phyloP scores from a whole-genome alignment of 1,140 invertebrate genomes.

The Pseudomyrmex concolor region DNA sequence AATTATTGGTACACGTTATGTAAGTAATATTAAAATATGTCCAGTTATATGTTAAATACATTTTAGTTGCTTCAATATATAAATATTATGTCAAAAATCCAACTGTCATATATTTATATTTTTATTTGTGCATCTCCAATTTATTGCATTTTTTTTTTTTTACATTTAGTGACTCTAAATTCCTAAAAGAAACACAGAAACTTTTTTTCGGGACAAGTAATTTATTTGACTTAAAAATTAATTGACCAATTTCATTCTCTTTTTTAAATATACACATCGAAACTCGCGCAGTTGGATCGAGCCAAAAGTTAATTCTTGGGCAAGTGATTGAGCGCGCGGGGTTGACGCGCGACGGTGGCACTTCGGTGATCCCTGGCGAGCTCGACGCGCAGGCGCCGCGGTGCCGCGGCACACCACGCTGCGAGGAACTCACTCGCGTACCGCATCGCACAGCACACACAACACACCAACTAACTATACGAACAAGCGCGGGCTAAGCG shows the following conservation, averaged over 20 bases:
- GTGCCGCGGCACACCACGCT: conserved; percentile 81
- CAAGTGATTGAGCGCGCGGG: conserved; percentile 23
- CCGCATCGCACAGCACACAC: conserved; percentile 84
- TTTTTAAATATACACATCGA: neutral
- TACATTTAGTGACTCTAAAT: neutral
- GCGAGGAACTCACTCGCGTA: conserved; percentile 84
- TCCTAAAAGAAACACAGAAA: neutral
- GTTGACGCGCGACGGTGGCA: conserved; percentile 31
- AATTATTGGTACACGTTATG: no score
- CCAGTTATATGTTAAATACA: no score
- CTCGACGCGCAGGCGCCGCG: conserved; percentile 81
- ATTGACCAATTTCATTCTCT: neutral
- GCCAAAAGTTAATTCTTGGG: conserved; percentile 28
- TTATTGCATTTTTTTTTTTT: neutral
- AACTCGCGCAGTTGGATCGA: neutral
- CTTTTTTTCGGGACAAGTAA: neutral
- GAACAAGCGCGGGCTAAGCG: conserved; percentile 57
- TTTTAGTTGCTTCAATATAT: neutral
- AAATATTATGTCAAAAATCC: neutral
- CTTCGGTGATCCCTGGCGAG: conserved; percentile 54
- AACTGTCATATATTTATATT: no score
- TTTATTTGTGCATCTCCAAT: no score
- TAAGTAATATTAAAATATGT: no score
- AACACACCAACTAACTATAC: conserved; percentile 69
- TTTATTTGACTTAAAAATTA: neutral